Base-by-base conservation (phyloP, 2,888 invertebrate genomes). In the Molorchus minor region DNA sequence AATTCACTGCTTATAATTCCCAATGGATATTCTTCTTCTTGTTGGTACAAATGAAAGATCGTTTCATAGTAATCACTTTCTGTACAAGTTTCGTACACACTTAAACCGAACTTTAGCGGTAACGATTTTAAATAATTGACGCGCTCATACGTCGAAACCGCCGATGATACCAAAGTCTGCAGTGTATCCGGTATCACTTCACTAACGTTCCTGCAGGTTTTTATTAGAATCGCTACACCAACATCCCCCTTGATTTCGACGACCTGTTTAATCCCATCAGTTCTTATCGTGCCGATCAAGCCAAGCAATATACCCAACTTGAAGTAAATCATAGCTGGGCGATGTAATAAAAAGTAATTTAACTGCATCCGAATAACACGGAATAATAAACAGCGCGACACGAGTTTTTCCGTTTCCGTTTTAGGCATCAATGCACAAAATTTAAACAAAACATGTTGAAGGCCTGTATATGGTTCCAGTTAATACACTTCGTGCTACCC, bases 121-220 rank as follows among this genome's bases (percentile, higher is more conserved):
- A 72, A 51, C 7, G 67, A 52, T 54, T 76, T 68, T 19, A 80
- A 62, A 43, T 65, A 68, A 58, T 80, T 79, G 3, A 80, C 30
- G 17, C 78, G 70, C 43, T 80, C 69, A 1, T 67, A 62, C 1
- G 72, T 73, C 80, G 80, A 81, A 45, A 75, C 66, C 1, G 78
- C 77, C 1, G 78, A 71, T 51, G 75, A 74, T 5, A 75, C 63
- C 3, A 75, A 41, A 1, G 77, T 75, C 57, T 72, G 70, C 40
- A 66, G 56, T n/a, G 46, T 51, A 33, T 64, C 70, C 5, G 67
- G 61, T 10, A 63, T 30, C 16, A 52, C 36, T 12, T 62, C 57
- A 29, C 56, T 62, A 19, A 52, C 40, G 33, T 67, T 69, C 13
- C 53, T 56, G 63, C 77, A 78, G 56, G 72, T 69, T 20, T 74